Base-by-base conservation (phyloP, 2,888 invertebrate genomes). In the Heliconius sara region DNA sequence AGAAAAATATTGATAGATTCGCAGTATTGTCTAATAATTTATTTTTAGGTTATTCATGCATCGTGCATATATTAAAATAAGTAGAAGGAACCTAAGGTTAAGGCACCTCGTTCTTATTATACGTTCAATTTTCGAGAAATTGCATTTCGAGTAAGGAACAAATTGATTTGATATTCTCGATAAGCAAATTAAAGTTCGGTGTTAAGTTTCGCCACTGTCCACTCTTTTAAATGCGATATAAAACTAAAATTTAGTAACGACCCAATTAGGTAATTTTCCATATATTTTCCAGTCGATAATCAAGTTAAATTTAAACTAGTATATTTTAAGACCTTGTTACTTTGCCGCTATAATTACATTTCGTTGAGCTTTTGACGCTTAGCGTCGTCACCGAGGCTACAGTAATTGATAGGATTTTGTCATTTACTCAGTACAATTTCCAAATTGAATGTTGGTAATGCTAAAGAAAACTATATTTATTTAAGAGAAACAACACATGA, bases 351-450 rank as follows among this genome's bases (percentile, higher is more conserved):
- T 73, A 39, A 73, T 73, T 73, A 60, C 60, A 73, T 73, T 73
- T 39, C 3, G 39, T 60, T n/a, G 34, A 60, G 73, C 73, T 73
- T n/a, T 73, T 73, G 73, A 73, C 73, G 73, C 60, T 73, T 73
- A 73, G n/a, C 34, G 73, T 39, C 73, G 34, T 73, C 39, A 25
- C 73, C 34, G 25, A 73, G 39, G 60, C 60, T 60, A 6, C n/a
- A n/a, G 60, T 73, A 73, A 73, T 73, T 73, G 60, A 73, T 60
- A 25, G 25, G 60, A 60, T 73, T 73, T 73, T 34, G 12, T 60
- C 25, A 34, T 60, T 73, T 73, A 60, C 34, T 34, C 57, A 4
- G 34, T n/a, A 39, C 27, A 73, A 57, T 12, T 60, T 68, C 19
- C 13, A 60, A 60, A 73, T 22, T 39, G 16, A 73, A 60, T n/a